Evolutionary conservation across 2,797 vertebrate species (phyloP).

Genomic region (Mus minutoides): DNA sequence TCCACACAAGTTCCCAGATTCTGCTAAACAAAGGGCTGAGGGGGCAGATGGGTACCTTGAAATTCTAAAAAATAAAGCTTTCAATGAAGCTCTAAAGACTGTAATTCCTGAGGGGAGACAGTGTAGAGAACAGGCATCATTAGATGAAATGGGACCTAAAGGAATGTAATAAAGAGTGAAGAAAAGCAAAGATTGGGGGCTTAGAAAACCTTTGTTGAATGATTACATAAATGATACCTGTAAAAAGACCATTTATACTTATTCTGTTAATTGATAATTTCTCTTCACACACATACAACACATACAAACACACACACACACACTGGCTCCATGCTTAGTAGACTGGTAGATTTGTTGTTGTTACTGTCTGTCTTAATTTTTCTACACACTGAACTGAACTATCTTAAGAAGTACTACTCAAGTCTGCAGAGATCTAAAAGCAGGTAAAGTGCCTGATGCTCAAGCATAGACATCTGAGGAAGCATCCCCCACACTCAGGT

Average conservation of each 20-base stretch:
- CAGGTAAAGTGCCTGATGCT: neutral
- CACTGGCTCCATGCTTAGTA: neutral
- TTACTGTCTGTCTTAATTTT: neutral
- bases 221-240: neutral
- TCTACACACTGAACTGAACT: neutral
- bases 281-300: neutral
- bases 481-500: neutral
- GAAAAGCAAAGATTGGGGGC: neutral
- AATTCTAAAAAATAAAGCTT: constrained; percentile 7
- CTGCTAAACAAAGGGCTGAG: neutral
- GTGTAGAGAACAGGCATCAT: neutral
- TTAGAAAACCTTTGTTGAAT: neutral
- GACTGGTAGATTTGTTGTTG: neutral
- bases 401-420: neutral
- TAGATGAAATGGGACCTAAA: neutral
- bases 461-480: neutral
- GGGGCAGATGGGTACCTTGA: neutral
- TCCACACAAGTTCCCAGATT: neutral
- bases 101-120: neutral
- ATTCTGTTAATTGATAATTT: neutral
- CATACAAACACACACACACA: neutral
- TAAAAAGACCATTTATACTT: neutral
- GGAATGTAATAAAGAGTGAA: neutral
- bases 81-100: neutral
- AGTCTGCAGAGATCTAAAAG: neutral